phyloP scores from a whole-genome alignment of 2,113 vertebrate genomes.

The Pomatostomus ruficeps region DNA sequence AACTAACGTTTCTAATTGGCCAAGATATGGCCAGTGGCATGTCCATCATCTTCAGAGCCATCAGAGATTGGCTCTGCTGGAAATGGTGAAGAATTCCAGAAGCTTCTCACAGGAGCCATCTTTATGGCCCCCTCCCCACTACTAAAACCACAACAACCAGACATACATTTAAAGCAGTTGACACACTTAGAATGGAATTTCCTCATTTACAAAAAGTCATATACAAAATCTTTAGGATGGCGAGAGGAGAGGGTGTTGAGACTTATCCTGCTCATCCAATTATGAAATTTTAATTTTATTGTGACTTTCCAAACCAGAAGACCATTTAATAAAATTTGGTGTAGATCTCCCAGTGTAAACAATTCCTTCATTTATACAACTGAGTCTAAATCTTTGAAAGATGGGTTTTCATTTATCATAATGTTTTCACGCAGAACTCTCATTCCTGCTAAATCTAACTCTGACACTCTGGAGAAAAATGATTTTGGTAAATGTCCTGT shows the following conservation, averaged over 20 bases:
- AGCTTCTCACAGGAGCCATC: too few species aligned
- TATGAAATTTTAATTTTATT: neutral
- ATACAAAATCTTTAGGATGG: neutral
- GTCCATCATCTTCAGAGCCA: too few species aligned
- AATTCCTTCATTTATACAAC: neutral
- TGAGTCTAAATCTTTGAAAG: neutral
- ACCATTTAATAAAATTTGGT: constrained; percentile 2
- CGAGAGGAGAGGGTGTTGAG: neutral
- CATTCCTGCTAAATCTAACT: neutral
- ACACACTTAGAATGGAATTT: neutral
- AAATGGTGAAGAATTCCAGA: too few species aligned
- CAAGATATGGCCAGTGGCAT: too few species aligned
- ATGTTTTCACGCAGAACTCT: neutral
- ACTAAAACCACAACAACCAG: too few species aligned
- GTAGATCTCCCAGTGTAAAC: neutral
- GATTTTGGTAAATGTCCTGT: neutral
- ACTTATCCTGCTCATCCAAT: neutral
- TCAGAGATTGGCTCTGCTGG: too few species aligned
- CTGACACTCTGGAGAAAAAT: neutral
- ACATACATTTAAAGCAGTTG: neutral
- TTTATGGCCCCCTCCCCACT: too few species aligned
- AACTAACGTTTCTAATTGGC: too few species aligned
- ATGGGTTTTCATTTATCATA: neutral
- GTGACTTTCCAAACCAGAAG: neutral
- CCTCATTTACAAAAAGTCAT: neutral